Conservation (phyloP, 2,113 vertebrate species). For the Mastomys natalensis region DNA sequence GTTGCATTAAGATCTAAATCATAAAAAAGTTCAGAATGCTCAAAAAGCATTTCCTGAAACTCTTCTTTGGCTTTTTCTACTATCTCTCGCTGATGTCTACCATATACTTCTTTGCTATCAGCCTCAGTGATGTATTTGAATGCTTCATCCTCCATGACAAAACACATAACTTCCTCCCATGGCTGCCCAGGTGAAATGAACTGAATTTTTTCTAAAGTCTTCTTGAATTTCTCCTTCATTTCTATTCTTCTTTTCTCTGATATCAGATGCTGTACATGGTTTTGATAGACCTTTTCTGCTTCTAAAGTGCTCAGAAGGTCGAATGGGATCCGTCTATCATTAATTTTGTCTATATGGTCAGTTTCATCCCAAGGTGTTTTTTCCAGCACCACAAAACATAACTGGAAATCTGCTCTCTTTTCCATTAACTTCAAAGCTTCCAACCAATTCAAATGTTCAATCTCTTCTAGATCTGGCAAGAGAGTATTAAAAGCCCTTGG, state of each 20-base stretch:
- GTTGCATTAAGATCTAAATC: conserved; percentile 99
- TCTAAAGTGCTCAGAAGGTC: conserved; percentile 95
- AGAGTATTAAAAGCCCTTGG: conserved; percentile 96
- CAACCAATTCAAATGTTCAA: conserved; percentile 95
- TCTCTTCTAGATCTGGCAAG: conserved; percentile 95
- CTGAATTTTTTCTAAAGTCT: conserved; percentile 96
- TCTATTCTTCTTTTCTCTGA: conserved; percentile 96
- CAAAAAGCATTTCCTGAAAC: conserved; percentile 99
- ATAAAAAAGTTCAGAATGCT: conserved; percentile 98
- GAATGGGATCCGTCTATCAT: conserved; percentile 97
- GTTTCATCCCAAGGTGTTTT: conserved; percentile 98
- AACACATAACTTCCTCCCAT: conserved; percentile 99
- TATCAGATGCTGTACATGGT: conserved; percentile 96
- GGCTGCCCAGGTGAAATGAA: conserved; percentile 97
- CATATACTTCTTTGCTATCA: conserved; percentile 97
- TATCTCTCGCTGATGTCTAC: conserved; percentile 97
- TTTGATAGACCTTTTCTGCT: conserved; percentile 96
- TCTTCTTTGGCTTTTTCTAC: conserved; percentile 99
- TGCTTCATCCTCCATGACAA: conserved; percentile 97
- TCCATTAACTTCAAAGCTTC: conserved; percentile 95
- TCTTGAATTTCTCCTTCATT: conserved; percentile 99
- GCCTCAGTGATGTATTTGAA: conserved; percentile 97
- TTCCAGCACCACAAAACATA: conserved; percentile 96
- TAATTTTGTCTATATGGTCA: conserved; percentile 96
- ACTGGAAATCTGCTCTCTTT: conserved; percentile 94